Base-by-base conservation (phyloP, 64 coral and sea anemone genomes). In the Cladopsammia gracilis region DNA sequence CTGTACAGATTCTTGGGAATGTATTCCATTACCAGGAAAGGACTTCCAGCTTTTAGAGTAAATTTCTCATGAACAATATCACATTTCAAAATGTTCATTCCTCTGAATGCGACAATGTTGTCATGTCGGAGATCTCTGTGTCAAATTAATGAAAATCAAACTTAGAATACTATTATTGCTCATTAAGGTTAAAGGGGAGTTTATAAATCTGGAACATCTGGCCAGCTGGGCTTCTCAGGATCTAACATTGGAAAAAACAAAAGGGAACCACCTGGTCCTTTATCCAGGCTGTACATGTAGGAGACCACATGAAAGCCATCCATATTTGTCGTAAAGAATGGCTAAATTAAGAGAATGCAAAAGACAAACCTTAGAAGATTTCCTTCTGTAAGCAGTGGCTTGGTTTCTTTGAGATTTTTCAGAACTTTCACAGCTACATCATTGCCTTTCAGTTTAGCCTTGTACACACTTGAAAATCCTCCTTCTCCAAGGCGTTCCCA, bases 11-110 rank as follows among this genome's bases (percentile, higher is more conserved):
- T 98, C 70, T 98, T 92, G 9, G 92, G 92, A 16, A 98, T 95
- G 88, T 91, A 96, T 69, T 98, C 97, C 97, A 98, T 98, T 3
- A 98, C 91, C 44, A 98, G 90, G 51, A 96, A 96, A 62, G 93
- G 88, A 20, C 88, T 80, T 46, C 64, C 87, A 22, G 87, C 52
- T 25, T 88, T 93, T 10, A 96, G 58, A 18, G 79, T 47, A 18
- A 90, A 80, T 48, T 90, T 69, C 25, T 91, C 62, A 82, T 82
- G 86, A 16, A 51, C 15, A 34, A 93, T 87, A 52, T 86, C 74
- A 48, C 25, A 42, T 48, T 94, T 47, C 44, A 97, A 47, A 58
- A 78, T 79, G 65, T 79, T 92, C 88, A 93, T 97, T 53, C 91
- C 95, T 90, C 95, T 93, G 70, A 97, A 97, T 46, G 95, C 95